These are phyloP conservation scores for Cephus nigrinus DNA, from an alignment of 2,888 invertebrate genomes.

Conservation along the genomic window DNA sequence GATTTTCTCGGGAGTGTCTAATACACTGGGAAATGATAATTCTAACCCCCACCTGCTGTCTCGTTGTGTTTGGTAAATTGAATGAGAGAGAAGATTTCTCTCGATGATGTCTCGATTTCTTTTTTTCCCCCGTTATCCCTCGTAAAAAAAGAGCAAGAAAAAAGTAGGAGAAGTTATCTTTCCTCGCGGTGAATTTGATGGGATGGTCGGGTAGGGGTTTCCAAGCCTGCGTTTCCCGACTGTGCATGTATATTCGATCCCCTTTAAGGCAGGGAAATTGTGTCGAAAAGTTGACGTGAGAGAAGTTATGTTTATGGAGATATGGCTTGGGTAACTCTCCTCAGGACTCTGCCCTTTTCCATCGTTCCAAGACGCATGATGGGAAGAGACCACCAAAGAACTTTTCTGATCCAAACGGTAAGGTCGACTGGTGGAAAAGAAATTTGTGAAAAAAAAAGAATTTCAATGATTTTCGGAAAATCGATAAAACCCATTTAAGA, in stretches of 20 bases:
- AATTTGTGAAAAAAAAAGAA: neutral
- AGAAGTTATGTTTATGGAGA: slow-evolving; percentile 34
- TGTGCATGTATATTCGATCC: slow-evolving; percentile 21
- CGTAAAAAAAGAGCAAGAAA: slow-evolving; percentile 6
- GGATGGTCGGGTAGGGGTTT: neutral
- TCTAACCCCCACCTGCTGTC: neutral
- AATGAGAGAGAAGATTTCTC: neutral
- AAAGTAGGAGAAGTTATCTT: slow-evolving; percentile 5
- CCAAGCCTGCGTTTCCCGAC: neutral
- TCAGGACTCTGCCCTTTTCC: slow-evolving; percentile 10
- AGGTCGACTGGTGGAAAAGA: neutral
- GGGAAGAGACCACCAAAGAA: neutral
- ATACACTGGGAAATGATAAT: neutral
- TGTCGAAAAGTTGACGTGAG: slow-evolving; percentile 29
- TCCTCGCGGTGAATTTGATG: slow-evolving; percentile 5
- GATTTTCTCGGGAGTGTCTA: neutral
- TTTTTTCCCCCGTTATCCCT: slow-evolving; percentile 11
- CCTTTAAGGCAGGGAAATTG: slow-evolving; percentile 28
- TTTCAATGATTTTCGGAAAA: neutral
- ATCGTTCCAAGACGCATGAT: neutral
- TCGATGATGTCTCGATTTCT: neutral
- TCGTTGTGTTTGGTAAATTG: neutral
- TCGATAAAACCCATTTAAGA: neutral
- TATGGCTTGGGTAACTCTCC: slow-evolving; percentile 37
- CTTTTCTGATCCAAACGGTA: neutral